phyloP scores from a whole-genome alignment of 2,888 invertebrate species.

The Ceratothoa steindachneri region DNA sequence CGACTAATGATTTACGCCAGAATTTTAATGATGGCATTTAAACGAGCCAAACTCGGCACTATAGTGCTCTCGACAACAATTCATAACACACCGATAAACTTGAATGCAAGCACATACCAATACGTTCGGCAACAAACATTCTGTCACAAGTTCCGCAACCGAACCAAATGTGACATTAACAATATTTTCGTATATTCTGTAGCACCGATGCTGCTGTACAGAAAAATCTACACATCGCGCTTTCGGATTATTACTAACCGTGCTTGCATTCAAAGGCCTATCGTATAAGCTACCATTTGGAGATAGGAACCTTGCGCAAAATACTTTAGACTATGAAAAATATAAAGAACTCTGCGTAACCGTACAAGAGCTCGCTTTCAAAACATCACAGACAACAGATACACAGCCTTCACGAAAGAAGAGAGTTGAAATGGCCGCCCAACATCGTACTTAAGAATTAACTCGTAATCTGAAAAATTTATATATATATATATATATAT shows the following conservation, averaged over 20 bases:
- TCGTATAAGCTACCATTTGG: slow-evolving; percentile 26
- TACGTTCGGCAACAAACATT: no score
- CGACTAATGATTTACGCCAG: no score
- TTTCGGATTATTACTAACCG: neutral
- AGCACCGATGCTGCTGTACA: neutral
- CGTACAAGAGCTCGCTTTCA: slow-evolving; percentile 48
- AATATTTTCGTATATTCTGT: neutral
- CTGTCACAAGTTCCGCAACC: no score
- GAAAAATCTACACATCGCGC: neutral
- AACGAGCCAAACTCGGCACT: neutral
- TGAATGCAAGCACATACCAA: neutral
- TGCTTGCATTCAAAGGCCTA: slow-evolving; percentile 8
- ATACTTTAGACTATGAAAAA: slow-evolving; percentile 48
- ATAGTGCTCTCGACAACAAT: neutral
- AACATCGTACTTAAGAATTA: slow-evolving; percentile 8
- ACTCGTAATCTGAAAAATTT: neutral
- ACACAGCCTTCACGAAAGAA: slow-evolving; percentile 48
- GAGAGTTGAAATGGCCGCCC: slow-evolving; percentile 33
- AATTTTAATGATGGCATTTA: neutral
- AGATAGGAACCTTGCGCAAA: slow-evolving; percentile 48
- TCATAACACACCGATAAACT: neutral
- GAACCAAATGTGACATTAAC: no score
- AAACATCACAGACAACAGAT: slow-evolving; percentile 47
- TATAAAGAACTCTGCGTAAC: slow-evolving; percentile 48
- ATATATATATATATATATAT: no score